Percentiles rank a stretch among this genome's conserved stretches.
These are phyloP conservation scores for Morone saxatilis DNA, from an alignment of 2,113 vertebrate species.

Conservation along the genomic window DNA sequence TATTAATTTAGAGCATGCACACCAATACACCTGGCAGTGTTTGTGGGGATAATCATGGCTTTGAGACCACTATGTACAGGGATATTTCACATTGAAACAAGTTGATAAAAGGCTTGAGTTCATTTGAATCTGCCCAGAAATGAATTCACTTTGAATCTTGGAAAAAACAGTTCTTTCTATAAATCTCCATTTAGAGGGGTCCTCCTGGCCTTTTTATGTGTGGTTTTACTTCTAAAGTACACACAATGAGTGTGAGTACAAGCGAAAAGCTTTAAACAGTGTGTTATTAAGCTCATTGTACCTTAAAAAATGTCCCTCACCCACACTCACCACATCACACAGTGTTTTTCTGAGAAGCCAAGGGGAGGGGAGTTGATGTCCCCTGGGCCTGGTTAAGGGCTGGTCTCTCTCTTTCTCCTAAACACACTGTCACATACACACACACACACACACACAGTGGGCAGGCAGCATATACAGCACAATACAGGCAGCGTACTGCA, in stretches of 20 bases:
- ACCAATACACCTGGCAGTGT: neutral
- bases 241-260: conserved; percentile 12
- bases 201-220: neutral
- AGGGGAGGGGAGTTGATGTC: conserved; percentile 4
- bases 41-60: neutral
- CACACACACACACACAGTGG: neutral
- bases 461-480: neutral
- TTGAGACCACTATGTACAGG: neutral
- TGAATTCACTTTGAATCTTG: neutral
- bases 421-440: neutral
- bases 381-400: conserved; percentile 4
- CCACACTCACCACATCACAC: conserved; percentile 7
- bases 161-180: neutral
- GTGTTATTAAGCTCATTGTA: conserved; percentile 39
- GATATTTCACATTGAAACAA: neutral
- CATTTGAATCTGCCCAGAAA: neutral
- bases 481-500: conserved; percentile 23
- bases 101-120: neutral
- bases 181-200: neutral
- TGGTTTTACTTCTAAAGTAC: conserved; percentile 28
- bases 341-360: conserved; percentile 58
- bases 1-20: neutral
- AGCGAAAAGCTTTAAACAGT: conserved; percentile 18
- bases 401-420: neutral
- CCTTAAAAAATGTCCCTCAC: conserved; percentile 47